These are phyloP conservation scores for Drosophila insularis DNA, from an alignment of 1,140 invertebrate species.

Conservation along the genomic window DNA sequence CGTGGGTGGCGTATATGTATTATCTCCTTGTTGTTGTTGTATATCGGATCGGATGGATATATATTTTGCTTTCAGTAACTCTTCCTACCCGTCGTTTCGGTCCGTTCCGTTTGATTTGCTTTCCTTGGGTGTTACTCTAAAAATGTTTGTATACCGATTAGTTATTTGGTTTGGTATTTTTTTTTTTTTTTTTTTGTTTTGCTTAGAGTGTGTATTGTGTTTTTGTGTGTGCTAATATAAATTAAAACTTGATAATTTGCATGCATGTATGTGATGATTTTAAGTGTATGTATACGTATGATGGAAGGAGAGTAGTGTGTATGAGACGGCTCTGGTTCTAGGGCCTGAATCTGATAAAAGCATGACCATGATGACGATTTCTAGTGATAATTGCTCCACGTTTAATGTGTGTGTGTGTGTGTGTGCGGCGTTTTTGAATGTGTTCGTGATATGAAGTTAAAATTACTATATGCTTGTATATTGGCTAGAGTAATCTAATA, in stretches of 20 bases:
- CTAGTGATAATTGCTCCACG: constrained; percentile 42
- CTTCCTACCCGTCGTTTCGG: neutral
- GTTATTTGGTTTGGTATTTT: constrained; percentile 28
- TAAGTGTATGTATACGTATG: constrained; percentile 1
- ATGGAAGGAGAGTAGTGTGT: neutral
- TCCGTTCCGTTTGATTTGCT: neutral
- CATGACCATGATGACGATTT: constrained; percentile 40
- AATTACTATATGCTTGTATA: neutral
- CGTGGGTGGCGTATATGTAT: no score
- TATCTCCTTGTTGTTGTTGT: no score
- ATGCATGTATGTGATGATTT: constrained; percentile 57
- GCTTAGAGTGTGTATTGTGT: neutral
- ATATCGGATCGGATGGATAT: no score
- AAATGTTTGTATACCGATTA: constrained; percentile 53
- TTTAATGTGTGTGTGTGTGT: neutral
- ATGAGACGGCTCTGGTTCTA: constrained; percentile 11
- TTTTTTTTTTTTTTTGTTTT: neutral
- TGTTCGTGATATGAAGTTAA: constrained; percentile 4
- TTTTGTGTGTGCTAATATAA: constrained; percentile 45
- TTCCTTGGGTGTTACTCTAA: constrained; percentile 41
- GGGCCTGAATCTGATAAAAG: constrained; percentile 37
- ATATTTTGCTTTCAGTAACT: neutral
- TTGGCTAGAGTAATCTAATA: neutral
- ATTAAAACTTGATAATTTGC: constrained; percentile 74
- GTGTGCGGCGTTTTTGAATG: neutral